Evolutionary conservation across 2,888 invertebrate species (phyloP).

Genomic region (Aphelenchoides bicaudatus): DNA sequence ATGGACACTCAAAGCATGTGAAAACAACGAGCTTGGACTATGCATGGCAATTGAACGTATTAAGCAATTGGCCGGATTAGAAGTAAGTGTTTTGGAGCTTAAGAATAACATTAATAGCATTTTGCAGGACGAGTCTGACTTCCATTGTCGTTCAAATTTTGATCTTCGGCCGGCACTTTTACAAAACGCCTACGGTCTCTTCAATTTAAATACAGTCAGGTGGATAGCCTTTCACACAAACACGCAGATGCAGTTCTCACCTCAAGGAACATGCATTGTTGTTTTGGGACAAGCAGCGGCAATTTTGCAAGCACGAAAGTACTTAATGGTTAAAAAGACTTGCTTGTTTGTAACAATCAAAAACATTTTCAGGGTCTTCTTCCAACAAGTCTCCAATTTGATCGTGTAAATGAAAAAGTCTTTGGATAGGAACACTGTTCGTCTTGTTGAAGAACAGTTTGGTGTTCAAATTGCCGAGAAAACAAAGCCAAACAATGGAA

Average conservation of each 20-base stretch:
- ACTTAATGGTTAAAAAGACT: constrained; percentile 35
- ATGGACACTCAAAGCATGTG: constrained; percentile 15
- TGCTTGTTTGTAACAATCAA: neutral
- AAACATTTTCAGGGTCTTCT: constrained; percentile 32
- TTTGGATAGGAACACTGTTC: neutral
- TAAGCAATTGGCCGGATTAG: neutral
- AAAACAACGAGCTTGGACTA: constrained; percentile 4
- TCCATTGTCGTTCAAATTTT: constrained; percentile 31
- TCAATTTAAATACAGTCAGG: constrained; percentile 31
- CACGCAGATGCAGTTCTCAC: constrained; percentile 38
- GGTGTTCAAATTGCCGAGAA: constrained; percentile 37
- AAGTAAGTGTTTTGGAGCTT: neutral
- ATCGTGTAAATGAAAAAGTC: constrained; percentile 9
- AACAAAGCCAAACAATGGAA: constrained; percentile 19
- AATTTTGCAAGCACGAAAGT: constrained; percentile 38
- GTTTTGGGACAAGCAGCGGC: constrained; percentile 38
- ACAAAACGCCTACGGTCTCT: constrained; percentile 28
- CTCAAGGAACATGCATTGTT: constrained; percentile 34
- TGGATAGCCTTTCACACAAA: constrained; percentile 39
- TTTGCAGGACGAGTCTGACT: neutral
- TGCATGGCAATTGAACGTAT: neutral
- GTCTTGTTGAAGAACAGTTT: constrained; percentile 30
- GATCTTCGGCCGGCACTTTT: constrained; percentile 31
- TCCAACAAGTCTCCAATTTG: constrained; percentile 36
- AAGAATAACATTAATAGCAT: constrained; percentile 1